Percentiles rank a stretch among this genome's conserved stretches.
Evolutionary conservation across 2,797 vertebrate species (phyloP).

Genomic region (Vireo griseus): DNA sequence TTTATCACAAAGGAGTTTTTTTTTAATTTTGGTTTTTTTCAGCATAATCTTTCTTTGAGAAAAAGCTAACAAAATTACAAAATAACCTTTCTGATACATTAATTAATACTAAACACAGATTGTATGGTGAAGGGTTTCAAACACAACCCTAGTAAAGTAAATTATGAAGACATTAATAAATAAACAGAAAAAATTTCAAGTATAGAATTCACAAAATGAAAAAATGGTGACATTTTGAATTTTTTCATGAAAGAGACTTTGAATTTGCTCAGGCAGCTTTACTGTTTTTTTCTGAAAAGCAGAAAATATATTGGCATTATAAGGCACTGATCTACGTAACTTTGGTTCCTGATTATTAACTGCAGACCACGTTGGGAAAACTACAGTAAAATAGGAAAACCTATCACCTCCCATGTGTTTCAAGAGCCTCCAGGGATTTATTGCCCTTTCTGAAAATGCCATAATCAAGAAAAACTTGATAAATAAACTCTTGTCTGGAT

Average conservation of each 20-base stretch:
- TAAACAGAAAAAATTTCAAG: not conserved
- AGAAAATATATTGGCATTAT: not conserved
- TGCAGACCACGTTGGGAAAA: conserved; percentile 44
- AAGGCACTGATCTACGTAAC: conserved; percentile 29
- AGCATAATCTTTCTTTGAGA: not conserved
- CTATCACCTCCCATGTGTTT: conserved; percentile 41
- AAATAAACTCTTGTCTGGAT: conserved; percentile 40
- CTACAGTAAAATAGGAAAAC: conserved; percentile 16
- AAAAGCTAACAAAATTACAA: not conserved
- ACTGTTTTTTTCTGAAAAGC: not conserved
- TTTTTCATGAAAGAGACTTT: not conserved
- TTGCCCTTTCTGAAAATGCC: conserved; percentile 58
- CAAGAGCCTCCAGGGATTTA: conserved; percentile 49
- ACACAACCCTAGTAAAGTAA: not conserved
- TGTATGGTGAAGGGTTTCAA: not conserved
- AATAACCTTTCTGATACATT: not conserved
- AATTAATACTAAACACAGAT: not conserved
- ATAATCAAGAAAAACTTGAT: conserved; percentile 61
- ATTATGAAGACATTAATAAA: not conserved
- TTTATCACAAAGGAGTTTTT: not conserved
- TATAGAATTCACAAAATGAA: not conserved
- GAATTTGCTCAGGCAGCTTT: not conserved
- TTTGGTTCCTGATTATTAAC: conserved; percentile 56
- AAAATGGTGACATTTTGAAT: not conserved
- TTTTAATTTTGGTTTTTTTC: fast-evolving